phyloP scores from a whole-genome alignment of 2,113 vertebrate genomes.

The Crotalus viridis region DNA sequence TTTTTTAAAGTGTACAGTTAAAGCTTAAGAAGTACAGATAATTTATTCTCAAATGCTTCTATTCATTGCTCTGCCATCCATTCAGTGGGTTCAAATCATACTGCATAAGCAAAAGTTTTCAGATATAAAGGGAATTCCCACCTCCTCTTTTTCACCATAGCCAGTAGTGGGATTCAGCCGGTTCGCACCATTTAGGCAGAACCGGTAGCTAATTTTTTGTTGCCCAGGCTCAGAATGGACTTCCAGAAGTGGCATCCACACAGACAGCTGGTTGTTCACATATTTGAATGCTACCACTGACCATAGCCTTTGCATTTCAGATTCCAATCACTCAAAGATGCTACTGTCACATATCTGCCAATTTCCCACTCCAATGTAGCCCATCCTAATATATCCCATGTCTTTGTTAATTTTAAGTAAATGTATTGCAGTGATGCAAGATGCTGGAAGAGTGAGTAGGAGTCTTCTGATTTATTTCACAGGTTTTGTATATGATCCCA shows the following conservation, averaged over 20 bases:
- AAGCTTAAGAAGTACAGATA: background rate
- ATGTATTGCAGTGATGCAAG: background rate
- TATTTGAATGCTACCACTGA: too few relatives aligned
- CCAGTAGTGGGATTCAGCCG: too few relatives aligned
- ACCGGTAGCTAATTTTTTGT: too few relatives aligned
- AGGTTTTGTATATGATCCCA: background rate
- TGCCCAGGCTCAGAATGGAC: too few relatives aligned
- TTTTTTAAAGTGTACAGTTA: conserved; percentile 8
- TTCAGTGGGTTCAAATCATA: background rate
- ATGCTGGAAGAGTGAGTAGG: background rate
- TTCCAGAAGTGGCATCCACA: too few relatives aligned
- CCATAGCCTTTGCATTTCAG: background rate
- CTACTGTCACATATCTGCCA: background rate
- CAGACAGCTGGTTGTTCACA: too few relatives aligned
- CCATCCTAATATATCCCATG: background rate
- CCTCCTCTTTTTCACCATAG: background rate
- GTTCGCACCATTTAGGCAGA: too few relatives aligned
- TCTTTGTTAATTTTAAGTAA: background rate
- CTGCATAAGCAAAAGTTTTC: background rate
- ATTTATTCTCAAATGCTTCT: background rate
- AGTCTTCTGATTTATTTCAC: background rate
- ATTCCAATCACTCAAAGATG: background rate
- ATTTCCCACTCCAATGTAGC: background rate
- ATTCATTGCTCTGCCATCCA: background rate
- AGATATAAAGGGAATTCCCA: background rate